These are phyloP conservation scores for Saccostrea glomerata DNA, from an alignment of 1,140 invertebrate genomes.

Conservation along the genomic window DNA sequence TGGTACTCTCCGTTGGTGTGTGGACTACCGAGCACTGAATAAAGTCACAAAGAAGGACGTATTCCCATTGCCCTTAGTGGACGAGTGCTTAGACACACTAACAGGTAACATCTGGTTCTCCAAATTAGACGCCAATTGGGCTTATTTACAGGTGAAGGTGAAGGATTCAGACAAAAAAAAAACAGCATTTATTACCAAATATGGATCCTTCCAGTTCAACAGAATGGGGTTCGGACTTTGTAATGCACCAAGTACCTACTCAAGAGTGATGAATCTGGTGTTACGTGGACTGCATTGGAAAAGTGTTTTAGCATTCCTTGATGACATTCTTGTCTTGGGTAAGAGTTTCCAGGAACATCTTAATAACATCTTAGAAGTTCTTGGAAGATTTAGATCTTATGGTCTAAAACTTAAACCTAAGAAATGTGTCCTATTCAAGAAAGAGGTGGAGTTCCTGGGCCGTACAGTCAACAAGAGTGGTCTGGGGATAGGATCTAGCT, in stretches of 20 bases:
- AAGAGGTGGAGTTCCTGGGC: too few relatives aligned
- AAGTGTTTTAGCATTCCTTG: conserved; percentile 18
- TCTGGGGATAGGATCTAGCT: too few relatives aligned
- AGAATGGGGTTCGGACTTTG: conserved; percentile 40
- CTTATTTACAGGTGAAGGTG: conserved; percentile 34
- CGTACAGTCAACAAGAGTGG: too few relatives aligned
- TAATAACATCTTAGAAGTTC: too few relatives aligned
- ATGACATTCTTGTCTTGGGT: too few relatives aligned
- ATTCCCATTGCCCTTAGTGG: conserved; percentile 15
- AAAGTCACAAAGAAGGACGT: conserved; percentile 24
- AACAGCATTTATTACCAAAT: conserved; percentile 49
- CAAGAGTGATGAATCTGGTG: not conserved
- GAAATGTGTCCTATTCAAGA: too few relatives aligned
- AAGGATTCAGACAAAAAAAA: conserved; percentile 36
- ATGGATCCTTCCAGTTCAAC: conserved; percentile 42
- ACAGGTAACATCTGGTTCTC: not conserved
- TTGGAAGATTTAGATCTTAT: too few relatives aligned
- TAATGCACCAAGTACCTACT: not conserved
- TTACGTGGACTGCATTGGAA: conserved; percentile 20
- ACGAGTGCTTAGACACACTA: conserved; percentile 8
- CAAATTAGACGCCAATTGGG: conserved; percentile 29
- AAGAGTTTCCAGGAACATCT: too few relatives aligned
- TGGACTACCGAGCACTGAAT: not conserved
- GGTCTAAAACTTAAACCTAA: too few relatives aligned
- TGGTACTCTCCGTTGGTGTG: conserved; percentile 18